Conservation (phyloP, 92 coral and sea anemone species). For the Scolanthus callimorphus region DNA sequence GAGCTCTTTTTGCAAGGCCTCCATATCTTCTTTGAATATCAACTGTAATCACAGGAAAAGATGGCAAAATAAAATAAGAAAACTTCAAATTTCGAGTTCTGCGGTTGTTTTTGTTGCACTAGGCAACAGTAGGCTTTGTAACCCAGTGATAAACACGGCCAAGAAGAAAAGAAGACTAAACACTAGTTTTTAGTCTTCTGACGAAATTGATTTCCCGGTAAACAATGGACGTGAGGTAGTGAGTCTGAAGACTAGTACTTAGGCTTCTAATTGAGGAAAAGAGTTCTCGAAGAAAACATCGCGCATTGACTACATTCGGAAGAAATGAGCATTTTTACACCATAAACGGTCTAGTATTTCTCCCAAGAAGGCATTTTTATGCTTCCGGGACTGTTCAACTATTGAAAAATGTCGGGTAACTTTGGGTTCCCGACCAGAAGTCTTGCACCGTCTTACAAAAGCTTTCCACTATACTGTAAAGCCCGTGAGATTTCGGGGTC, state of each 20-base stretch:
- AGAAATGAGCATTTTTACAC: too few species aligned
- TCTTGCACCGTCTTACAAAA: too few species aligned
- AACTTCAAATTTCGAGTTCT: neutral
- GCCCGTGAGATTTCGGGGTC: slow-evolving; percentile 47
- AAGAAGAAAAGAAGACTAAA: neutral
- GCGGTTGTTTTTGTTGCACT: slow-evolving; percentile 33
- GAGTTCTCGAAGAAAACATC: too few species aligned
- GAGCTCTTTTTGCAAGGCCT: slow-evolving; percentile 75
- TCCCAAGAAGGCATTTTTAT: too few species aligned
- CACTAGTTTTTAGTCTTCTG: neutral
- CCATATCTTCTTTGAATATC: slow-evolving; percentile 28
- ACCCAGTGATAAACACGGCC: slow-evolving; percentile 7
- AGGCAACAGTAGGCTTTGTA: slow-evolving; percentile 61
- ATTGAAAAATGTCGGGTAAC: too few species aligned
- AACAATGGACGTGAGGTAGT: neutral
- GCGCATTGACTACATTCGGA: too few species aligned
- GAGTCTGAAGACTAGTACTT: neutral
- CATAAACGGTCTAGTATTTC: too few species aligned
- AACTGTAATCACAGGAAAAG: slow-evolving; percentile 3
- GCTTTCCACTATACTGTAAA: too few species aligned
- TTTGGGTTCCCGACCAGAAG: too few species aligned
- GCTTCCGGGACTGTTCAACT: too few species aligned
- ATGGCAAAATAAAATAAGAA: neutral
- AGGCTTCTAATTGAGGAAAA: neutral
- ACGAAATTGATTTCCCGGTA: neutral